These are phyloP conservation scores for Branchellion lobata DNA, from an alignment of 2,888 invertebrate species.

Conservation along the genomic window DNA sequence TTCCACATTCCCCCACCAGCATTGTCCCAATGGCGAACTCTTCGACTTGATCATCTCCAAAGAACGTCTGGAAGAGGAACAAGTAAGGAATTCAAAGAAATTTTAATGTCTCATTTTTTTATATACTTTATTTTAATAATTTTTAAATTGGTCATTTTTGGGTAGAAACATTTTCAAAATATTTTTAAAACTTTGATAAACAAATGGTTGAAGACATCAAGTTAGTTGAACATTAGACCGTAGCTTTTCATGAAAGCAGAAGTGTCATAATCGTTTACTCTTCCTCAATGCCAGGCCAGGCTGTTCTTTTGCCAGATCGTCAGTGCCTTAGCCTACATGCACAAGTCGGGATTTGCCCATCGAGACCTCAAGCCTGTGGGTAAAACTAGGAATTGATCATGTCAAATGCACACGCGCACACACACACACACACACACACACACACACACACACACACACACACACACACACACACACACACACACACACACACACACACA, in stretches of 20 bases:
- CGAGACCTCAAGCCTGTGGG: constrained; percentile 79
- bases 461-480: too few species aligned
- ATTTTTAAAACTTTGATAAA: too few species aligned
- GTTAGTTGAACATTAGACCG: too few species aligned
- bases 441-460: too few species aligned
- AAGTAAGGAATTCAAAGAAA: background rate
- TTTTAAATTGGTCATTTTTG: background rate
- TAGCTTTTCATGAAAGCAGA: too few species aligned
- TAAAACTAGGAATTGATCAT: too few species aligned
- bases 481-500: too few species aligned
- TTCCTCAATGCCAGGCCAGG: constrained; percentile 67
- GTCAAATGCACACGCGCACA: too few species aligned
- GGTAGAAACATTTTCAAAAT: too few species aligned
- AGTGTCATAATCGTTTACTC: too few species aligned
- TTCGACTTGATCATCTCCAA: constrained; percentile 81
- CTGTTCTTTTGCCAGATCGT: constrained; percentile 77
- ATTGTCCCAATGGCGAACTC: constrained; percentile 79
- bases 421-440: too few species aligned
- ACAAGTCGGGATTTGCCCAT: constrained; percentile 75
- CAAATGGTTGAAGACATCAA: too few species aligned
- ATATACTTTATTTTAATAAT: background rate
- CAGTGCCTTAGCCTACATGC: constrained; percentile 76
- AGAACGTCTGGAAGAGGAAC: constrained; percentile 71
- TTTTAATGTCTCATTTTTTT: background rate
- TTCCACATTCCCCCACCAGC: constrained; percentile 60